Base-by-base conservation (phyloP, 2,888 invertebrate genomes). In the Blera fallax region DNA sequence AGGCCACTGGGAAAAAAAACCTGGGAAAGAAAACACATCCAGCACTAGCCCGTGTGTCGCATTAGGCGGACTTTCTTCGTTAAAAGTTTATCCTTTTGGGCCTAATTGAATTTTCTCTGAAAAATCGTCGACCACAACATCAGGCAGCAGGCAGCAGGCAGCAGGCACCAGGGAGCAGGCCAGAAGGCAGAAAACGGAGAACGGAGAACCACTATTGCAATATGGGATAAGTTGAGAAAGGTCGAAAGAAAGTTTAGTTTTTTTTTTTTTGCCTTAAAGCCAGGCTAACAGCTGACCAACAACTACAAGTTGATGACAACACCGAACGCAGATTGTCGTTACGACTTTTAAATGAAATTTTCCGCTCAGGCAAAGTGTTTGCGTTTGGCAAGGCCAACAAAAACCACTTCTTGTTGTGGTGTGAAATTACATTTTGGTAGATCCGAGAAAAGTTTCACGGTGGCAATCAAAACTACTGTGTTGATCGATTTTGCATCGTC, bases 101-200 rank as follows among this genome's bases (percentile, higher is more conserved):
- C 72, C 81, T 85, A 81, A 85, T 85, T 85, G 85, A 85, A 85
- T 85, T 85, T 85, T 81, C 74, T 81, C 67, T 85, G 81, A 77
- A 77, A 77, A 74, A 80, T 85, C 81, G 69, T 81, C 54, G 60
- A 24, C 56, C 58, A 72, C 40, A 72, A 48, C 73, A 69, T 67
- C 54, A 67, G 78, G 58, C 70, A 52, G 16, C 14, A 37, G 29
- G 10, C 27, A n/a, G n/a, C 54, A 67, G 78, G 58, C 70, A 52
- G 16, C 14, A 37, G 29, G 10, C 73, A 69, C 62, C 54, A 67
- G 78, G 58, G 62, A 52, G 16, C 14, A 37, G 29, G 10, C 27
- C n/a, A n/a, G n/a, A n/a, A 67, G 78, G 58, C 70, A 52, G 16
- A 8, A 37, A 18, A 6, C 27, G 7, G 8, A 8, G 18, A 14